phyloP scores from a whole-genome alignment of 2,888 invertebrate species.

The Globia sparganii region DNA sequence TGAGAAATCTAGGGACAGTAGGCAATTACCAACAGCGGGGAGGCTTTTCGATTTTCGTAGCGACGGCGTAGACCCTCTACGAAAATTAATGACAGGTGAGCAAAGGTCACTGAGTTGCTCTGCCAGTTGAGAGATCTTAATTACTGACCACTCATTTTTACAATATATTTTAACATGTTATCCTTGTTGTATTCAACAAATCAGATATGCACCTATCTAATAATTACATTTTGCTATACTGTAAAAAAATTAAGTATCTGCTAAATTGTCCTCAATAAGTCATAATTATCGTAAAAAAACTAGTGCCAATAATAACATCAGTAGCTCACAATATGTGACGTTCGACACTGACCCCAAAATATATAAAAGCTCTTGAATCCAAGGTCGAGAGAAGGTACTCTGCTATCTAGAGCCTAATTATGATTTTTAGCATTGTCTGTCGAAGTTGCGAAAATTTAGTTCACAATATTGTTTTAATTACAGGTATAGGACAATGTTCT shows the following conservation, averaged over 20 bases:
- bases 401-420: slow-evolving; percentile 53
- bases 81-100: background rate
- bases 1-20: background rate
- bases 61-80: slow-evolving; percentile 6
- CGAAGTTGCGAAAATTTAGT: slow-evolving; percentile 40
- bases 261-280: background rate
- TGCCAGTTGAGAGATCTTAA: background rate
- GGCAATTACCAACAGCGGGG: background rate
- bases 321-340: slow-evolving; percentile 47
- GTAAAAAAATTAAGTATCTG: background rate
- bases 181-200: slow-evolving; percentile 24
- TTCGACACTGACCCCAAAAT: slow-evolving; percentile 76
- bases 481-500: slow-evolving; percentile 93
- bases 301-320: slow-evolving; percentile 44
- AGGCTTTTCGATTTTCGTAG: background rate
- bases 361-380: slow-evolving; percentile 66
- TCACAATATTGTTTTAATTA: slow-evolving; percentile 67
- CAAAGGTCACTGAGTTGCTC: slow-evolving; percentile 4
- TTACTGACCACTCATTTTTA: background rate
- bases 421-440: slow-evolving; percentile 57
- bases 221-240: background rate
- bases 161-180: slow-evolving; percentile 7
- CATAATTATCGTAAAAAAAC: slow-evolving; percentile 26
- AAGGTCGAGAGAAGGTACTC: slow-evolving; percentile 66
- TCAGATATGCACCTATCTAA: background rate